Base-by-base conservation (phyloP, 2,888 invertebrate species). In the Sepioteuthis lessoniana region DNA sequence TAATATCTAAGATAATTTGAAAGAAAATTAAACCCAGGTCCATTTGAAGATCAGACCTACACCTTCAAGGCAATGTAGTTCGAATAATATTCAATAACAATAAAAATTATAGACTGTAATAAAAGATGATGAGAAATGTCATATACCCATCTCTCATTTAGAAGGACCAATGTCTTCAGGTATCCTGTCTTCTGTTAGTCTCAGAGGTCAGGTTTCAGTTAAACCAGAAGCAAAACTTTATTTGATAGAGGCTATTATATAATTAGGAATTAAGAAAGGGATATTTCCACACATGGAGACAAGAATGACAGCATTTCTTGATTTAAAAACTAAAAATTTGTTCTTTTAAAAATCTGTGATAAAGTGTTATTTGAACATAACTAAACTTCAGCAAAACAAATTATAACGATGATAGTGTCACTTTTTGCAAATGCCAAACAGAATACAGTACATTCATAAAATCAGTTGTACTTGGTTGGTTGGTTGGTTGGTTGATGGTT, bases 211-310 rank as follows among this genome's bases (percentile, higher is more conserved):
- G 76, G n/a, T 76, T 76, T 76, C n/a, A 16, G n/a, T n/a, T 76
- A 76, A 76, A 76, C 76, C 76, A 76, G 76, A 25, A 76, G n/a
- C 76, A 35, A 76, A 35, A 76, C n/a, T 76, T 76, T 76, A 76
- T 76, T 76, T 76, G n/a, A 76, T 76, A 76, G 35, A 35, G 1
- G 76, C n/a, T n/a, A 16, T 76, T 35, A n/a, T 76, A 35, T 76
- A 76, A 76, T 76, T 76, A 76, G 76, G n/a, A 76, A 76, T 76
- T 76, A 76, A 76, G 76, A 76, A 76, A 35, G n/a, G n/a, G 76
- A 35, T 13, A 16, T 76, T 76, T 19, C n/a, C n/a, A 76, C 16
- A 35, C n/a, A n/a, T 16, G 10, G 76, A 76, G n/a, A 76, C n/a
- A n/a, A 76, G 1, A 76, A 76, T 76, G n/a, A 10, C 76, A 76